phyloP scores from a whole-genome alignment of 2,888 invertebrate species.

The Rambutsinella grinnellia region DNA sequence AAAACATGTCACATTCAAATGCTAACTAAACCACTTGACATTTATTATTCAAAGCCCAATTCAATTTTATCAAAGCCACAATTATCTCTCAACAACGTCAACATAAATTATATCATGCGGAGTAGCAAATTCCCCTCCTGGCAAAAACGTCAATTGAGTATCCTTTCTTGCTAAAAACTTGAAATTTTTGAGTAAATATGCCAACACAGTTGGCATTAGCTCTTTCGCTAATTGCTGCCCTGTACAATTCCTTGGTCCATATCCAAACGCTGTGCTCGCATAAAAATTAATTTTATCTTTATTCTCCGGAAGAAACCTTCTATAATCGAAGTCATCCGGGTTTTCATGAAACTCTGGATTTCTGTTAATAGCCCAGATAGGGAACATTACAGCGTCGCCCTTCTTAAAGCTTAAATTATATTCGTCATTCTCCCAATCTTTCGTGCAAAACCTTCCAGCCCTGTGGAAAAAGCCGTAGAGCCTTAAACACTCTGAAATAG shows the following conservation, averaged over 20 bases:
- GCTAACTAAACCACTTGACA: too few species aligned
- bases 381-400: constrained; percentile 45
- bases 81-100: constrained; percentile 4
- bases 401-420: constrained; percentile 48
- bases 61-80: too few species aligned
- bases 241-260: constrained; percentile 40
- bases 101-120: constrained; percentile 26
- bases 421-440: constrained; percentile 53
- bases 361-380: constrained; percentile 52
- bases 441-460: constrained; percentile 58
- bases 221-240: constrained; percentile 25
- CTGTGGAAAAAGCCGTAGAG: constrained; percentile 56
- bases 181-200: constrained; percentile 10
- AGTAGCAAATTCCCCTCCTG: constrained; percentile 15
- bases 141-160: constrained; percentile 14
- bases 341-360: constrained; percentile 55
- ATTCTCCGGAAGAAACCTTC: constrained; percentile 57
- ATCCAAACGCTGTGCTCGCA: constrained; percentile 39
- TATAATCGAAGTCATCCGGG: constrained; percentile 57
- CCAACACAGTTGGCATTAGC: neutral
- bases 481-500: constrained; percentile 53
- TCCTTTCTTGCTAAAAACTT: constrained; percentile 25
- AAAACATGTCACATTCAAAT: too few species aligned
- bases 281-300: constrained; percentile 58
- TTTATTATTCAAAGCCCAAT: too few species aligned